These are phyloP conservation scores for Bombus balteatus DNA, from an alignment of 1,140 invertebrate genomes.

Conservation along the genomic window DNA sequence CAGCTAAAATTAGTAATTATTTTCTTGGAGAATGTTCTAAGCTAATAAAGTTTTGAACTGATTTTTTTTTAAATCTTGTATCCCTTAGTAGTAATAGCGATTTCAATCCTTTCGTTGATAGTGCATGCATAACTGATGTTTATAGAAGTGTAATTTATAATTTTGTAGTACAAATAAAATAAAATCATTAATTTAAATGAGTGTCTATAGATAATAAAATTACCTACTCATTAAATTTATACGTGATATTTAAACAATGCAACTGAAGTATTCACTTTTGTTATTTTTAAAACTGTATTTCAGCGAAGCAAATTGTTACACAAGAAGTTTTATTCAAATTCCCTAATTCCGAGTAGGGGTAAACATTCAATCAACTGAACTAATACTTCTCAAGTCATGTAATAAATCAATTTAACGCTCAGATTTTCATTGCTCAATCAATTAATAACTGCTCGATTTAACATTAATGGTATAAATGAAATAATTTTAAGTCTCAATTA, in stretches of 20 bases:
- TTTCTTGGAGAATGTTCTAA: no score
- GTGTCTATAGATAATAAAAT: not conserved
- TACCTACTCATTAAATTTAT: no score
- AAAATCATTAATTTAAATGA: not conserved
- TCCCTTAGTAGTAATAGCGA: no score
- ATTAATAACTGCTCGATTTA: not conserved
- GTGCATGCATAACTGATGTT: no score
- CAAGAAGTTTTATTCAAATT: not conserved
- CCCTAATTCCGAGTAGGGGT: not conserved
- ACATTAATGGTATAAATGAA: not conserved
- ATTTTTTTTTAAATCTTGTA: no score
- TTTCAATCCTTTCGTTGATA: no score
- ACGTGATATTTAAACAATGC: no score
- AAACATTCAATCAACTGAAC: constrained; percentile 2
- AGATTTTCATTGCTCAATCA: not conserved
- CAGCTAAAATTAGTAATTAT: no score
- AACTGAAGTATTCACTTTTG: not conserved
- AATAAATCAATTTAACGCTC: constrained; percentile 4
- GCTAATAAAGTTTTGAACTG: no score
- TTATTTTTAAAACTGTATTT: not conserved
- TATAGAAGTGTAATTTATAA: no score
- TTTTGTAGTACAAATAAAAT: no score
- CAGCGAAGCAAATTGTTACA: not conserved
- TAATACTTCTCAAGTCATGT: not conserved
- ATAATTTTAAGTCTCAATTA: not conserved